phyloP scores from a whole-genome alignment of 2,113 vertebrate species.

The Microtus ochrogaster region DNA sequence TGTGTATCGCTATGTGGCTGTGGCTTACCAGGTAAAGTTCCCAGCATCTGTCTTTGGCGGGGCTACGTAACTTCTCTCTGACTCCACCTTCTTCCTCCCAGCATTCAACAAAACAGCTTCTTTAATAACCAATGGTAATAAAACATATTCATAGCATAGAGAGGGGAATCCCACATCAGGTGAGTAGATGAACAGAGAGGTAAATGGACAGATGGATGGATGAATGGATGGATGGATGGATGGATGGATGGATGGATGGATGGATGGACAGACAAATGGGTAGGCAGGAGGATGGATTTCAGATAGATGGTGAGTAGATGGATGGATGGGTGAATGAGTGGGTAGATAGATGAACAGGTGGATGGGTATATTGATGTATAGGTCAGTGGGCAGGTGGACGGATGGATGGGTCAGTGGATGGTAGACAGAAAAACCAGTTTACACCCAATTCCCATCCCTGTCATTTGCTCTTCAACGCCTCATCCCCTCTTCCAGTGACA shows the following conservation, averaged over 20 bases:
- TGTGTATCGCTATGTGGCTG: too few species aligned
- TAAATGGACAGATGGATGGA: accelerated
- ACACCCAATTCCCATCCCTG: not conserved
- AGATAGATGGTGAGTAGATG: not conserved
- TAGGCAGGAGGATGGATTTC: too few species aligned
- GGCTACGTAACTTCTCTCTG: too few species aligned
- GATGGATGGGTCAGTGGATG: not conserved
- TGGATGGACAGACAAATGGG: too few species aligned
- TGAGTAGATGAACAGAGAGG: not conserved
- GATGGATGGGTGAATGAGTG: accelerated
- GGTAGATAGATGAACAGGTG: accelerated
- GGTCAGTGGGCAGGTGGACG: not conserved
- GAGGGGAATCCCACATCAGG: too few species aligned
- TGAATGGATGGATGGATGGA: accelerated
- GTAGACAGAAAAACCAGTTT: not conserved
- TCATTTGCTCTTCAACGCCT: not conserved
- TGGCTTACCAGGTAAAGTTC: too few species aligned
- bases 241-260: not conserved
- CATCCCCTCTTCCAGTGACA: not conserved
- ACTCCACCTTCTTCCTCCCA: too few species aligned
- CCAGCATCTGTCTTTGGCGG: too few species aligned
- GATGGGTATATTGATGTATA: not conserved
- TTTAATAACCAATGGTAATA: too few species aligned
- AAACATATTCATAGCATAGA: too few species aligned
- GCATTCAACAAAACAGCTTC: too few species aligned